phyloP scores from a whole-genome alignment of 2,113 vertebrate species.

The Rhea americana region DNA sequence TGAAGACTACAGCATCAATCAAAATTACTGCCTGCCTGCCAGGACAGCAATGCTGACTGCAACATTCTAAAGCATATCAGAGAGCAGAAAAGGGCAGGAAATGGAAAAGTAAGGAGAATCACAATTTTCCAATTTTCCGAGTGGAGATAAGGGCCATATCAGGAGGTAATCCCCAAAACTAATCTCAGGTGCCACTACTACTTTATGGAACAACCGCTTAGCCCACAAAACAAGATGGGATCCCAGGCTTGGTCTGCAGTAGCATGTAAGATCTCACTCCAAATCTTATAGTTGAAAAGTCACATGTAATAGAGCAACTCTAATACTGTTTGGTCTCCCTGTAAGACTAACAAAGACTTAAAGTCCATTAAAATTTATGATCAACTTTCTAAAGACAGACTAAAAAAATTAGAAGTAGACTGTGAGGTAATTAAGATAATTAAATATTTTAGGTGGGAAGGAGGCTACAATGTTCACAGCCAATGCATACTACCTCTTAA shows the following conservation, averaged over 20 bases:
- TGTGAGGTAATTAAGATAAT: background rate
- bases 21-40: background rate
- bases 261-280: background rate
- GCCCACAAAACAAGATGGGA: accelerated
- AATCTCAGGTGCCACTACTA: background rate
- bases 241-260: background rate
- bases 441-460: background rate
- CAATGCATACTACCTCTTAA: too few species aligned
- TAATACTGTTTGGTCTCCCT: background rate
- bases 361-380: background rate
- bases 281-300: background rate
- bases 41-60: background rate
- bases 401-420: background rate
- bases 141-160: background rate
- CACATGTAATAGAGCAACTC: background rate
- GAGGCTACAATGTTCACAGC: background rate
- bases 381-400: background rate
- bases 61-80: accelerated
- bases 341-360: background rate
- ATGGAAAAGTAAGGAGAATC: background rate
- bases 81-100: background rate
- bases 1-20: background rate
- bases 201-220: accelerated
- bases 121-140: background rate
- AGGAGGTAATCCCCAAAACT: background rate